Percentiles rank a stretch among this genome's conserved stretches.
phyloP scores from a whole-genome alignment of 2,888 invertebrate genomes.

The Yponomeuta evonymella region DNA sequence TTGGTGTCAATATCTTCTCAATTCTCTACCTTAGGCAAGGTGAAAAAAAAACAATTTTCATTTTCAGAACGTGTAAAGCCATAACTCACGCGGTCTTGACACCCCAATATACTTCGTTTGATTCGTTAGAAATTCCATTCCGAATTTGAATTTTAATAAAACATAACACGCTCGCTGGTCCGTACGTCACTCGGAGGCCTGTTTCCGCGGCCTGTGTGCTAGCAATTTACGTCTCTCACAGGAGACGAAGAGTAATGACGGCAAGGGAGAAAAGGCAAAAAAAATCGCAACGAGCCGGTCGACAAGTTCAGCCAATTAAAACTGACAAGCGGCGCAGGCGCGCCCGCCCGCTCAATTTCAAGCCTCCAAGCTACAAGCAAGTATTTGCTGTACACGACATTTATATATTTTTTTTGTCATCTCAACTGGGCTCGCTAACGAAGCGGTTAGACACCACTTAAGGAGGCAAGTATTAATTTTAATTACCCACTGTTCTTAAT shows the following conservation, averaged over 20 bases:
- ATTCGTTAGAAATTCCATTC: constrained; percentile 42
- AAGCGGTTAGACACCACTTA: constrained; percentile 26
- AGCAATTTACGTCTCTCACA: constrained; percentile 71
- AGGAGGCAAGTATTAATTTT: constrained; percentile 21
- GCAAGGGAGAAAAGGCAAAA: constrained; percentile 62
- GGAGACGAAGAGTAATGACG: constrained; percentile 74
- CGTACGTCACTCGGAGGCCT: constrained; percentile 69
- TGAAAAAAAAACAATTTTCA: constrained; percentile 9
- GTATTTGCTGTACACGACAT: constrained; percentile 26
- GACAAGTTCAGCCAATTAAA: constrained; percentile 77
- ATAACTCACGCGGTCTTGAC: constrained; percentile 12
- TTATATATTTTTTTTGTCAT: constrained; percentile 23
- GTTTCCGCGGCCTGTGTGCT: constrained; percentile 60
- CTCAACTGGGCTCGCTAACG: constrained; percentile 27
- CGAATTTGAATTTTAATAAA: constrained; percentile 66
- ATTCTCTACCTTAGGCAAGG: not conserved
- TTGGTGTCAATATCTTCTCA: not conserved
- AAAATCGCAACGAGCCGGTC: constrained; percentile 55
- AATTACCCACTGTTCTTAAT: constrained; percentile 20
- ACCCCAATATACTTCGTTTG: constrained; percentile 12
- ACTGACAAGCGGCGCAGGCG: constrained; percentile 69
- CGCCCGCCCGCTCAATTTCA: constrained; percentile 59
- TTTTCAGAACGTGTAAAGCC: constrained; percentile 12
- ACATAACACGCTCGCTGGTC: constrained; percentile 37
- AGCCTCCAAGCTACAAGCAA: constrained; percentile 43